Evolutionary conservation across 2,113 vertebrate species (phyloP).

Genomic region (Opisthocomus hoazin): DNA sequence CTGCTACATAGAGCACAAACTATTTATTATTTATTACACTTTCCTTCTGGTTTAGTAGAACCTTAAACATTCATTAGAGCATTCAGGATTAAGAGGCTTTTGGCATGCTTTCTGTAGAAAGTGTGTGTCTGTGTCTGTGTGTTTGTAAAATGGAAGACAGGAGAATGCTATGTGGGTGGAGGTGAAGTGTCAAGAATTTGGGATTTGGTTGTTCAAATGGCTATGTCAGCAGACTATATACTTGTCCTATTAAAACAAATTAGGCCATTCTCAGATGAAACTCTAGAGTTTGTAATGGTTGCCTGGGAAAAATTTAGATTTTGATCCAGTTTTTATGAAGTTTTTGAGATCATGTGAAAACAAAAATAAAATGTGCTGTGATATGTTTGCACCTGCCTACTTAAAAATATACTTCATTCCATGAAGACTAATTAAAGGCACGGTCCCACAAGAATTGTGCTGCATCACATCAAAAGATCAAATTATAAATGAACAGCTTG

Average conservation of each 20-base stretch:
- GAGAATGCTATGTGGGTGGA: background rate
- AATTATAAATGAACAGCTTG: background rate
- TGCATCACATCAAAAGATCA: background rate
- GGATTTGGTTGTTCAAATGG: background rate
- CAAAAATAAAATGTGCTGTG: background rate
- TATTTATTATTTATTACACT: background rate
- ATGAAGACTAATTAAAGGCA: background rate
- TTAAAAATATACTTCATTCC: background rate
- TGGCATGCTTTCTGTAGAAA: background rate
- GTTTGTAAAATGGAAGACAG: background rate
- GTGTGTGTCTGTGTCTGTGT: background rate
- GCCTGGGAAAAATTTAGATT: background rate
- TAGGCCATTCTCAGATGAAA: background rate
- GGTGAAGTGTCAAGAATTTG: constrained; percentile 14
- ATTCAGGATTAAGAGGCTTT: background rate
- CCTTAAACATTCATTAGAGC: background rate
- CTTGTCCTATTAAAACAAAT: background rate
- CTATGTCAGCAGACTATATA: background rate
- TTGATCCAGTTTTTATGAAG: background rate
- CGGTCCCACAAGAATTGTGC: background rate
- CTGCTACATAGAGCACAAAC: background rate
- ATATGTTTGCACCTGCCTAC: background rate
- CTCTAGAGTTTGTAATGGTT: background rate
- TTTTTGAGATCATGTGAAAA: background rate
- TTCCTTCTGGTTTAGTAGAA: background rate